Conservation (phyloP, 2,113 vertebrate genomes). For the Trichechus manatus region DNA sequence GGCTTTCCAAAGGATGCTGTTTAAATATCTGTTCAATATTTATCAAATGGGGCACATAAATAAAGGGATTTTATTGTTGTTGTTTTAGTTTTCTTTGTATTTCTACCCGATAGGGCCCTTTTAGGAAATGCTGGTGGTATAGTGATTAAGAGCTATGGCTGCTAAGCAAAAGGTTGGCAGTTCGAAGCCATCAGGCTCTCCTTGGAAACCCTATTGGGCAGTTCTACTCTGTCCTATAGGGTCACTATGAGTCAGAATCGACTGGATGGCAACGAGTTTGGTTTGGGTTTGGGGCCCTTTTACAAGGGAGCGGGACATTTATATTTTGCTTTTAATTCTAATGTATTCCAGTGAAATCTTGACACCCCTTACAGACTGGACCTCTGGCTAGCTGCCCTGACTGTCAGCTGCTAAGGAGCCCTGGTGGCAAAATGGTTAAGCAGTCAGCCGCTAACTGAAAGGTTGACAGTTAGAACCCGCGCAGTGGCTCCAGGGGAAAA, state of each 20-base stretch:
- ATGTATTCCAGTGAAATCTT: neutral
- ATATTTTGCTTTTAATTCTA: neutral
- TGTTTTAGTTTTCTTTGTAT: slow-evolving; percentile 2
- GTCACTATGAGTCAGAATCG: no score
- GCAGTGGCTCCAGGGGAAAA: no score
- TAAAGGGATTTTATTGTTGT: neutral
- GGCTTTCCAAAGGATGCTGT: neutral
- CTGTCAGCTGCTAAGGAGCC: neutral
- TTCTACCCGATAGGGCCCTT: neutral
- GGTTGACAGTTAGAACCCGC: no score
- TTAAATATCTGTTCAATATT: neutral
- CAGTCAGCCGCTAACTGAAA: no score
- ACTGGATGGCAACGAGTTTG: no score
- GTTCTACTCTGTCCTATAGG: no score
- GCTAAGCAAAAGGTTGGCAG: no score
- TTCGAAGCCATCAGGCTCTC: no score
- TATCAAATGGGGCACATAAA: neutral
- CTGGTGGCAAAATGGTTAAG: no score
- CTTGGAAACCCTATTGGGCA: no score
- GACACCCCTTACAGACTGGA: neutral
- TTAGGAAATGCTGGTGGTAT: no score
- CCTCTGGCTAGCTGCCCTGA: neutral
- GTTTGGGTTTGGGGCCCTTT: neutral
- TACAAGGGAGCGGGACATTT: neutral
- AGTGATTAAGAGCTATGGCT: no score